Conservation (phyloP, 2,797 vertebrate species). For the Nyctibius grandis region DNA sequence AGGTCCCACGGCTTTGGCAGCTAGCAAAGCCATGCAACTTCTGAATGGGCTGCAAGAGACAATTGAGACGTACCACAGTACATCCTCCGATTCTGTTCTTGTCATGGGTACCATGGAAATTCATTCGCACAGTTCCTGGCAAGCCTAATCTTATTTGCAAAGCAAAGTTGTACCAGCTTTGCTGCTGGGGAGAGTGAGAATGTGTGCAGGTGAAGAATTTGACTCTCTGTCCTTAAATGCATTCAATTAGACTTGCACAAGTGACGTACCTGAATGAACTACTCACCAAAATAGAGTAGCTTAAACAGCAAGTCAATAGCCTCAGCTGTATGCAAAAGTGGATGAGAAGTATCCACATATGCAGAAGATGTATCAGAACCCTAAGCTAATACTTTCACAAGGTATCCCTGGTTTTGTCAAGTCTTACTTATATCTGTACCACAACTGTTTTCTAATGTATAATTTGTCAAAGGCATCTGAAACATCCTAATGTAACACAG, state of each 20-base stretch:
- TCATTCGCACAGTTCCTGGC: neutral
- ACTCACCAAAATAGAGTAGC: neutral
- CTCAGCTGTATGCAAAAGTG: neutral
- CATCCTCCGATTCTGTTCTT: neutral
- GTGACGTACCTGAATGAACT: neutral
- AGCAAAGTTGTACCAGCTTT: neutral
- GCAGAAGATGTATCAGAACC: neutral
- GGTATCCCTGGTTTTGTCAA: neutral
- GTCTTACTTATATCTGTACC: neutral
- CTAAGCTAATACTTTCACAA: neutral
- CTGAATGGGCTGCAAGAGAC: neutral
- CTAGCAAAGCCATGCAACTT: neutral
- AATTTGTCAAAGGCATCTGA: neutral
- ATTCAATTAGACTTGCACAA: neutral
- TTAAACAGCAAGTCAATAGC: neutral
- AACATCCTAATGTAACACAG: neutral
- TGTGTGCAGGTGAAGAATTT: neutral
- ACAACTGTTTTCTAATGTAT: neutral
- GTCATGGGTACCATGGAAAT: neutral
- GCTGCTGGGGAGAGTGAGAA: neutral
- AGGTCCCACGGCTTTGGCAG: neutral
- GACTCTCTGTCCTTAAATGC: neutral
- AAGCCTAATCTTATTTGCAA: conserved; percentile 1
- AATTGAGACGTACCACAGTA: neutral
- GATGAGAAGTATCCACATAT: neutral